These are phyloP conservation scores for Ornithoptera alexandrae DNA, from an alignment of 2,888 invertebrate species.

Conservation along the genomic window DNA sequence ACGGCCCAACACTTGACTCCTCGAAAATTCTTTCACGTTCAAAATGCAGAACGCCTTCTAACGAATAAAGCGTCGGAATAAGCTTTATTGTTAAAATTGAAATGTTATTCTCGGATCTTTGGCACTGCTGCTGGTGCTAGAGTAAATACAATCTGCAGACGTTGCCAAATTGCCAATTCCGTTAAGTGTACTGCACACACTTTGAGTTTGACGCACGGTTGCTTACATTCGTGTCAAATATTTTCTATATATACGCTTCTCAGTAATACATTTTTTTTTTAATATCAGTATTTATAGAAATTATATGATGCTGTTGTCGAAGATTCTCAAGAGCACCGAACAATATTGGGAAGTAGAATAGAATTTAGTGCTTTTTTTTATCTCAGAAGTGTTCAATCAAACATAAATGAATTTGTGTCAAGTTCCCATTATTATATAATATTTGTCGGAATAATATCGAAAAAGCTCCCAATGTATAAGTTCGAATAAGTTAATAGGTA, in stretches of 20 bases:
- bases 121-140: conserved; percentile 33
- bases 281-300: neutral
- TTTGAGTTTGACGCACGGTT: conserved; percentile 40
- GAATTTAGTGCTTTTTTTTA: too few species aligned
- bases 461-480: too few species aligned
- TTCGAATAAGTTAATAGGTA: too few species aligned
- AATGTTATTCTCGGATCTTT: conserved; percentile 31
- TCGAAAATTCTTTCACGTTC: neutral
- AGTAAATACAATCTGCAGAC: conserved; percentile 40
- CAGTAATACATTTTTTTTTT: too few species aligned
- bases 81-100: conserved; percentile 28
- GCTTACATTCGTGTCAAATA: conserved; percentile 46
- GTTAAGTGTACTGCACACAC: conserved; percentile 58
- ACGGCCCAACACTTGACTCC: neutral
- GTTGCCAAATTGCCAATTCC: conserved; percentile 71
- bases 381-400: too few species aligned
- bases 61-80: conserved; percentile 19
- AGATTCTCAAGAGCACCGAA: neutral
- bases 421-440: too few species aligned
- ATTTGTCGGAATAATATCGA: too few species aligned
- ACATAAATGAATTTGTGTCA: too few species aligned
- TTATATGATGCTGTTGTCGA: neutral
- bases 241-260: neutral
- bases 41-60: conserved; percentile 2
- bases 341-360: too few species aligned